A percentile compares a stretch with the other conserved stretches of the same genome.
Evolutionary conservation across 2,888 invertebrate genomes (phyloP).

Genomic region (Loripinus fragilis): DNA sequence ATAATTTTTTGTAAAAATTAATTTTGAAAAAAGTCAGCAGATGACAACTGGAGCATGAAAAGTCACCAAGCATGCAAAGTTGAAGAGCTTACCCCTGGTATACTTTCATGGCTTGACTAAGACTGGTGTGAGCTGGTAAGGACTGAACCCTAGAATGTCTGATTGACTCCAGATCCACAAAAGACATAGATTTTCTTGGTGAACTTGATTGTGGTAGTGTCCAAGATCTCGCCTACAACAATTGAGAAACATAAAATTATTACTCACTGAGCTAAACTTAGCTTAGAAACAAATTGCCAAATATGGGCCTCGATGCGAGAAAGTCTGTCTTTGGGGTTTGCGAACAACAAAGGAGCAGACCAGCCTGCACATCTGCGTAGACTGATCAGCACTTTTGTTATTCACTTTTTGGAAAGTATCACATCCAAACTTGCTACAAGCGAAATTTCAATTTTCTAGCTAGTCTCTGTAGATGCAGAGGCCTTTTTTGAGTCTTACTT

Average conservation of each 20-base stretch:
- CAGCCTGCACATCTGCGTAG: not conserved
- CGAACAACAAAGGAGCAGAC: not conserved
- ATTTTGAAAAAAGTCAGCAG: not conserved
- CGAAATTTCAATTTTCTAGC: too few species aligned
- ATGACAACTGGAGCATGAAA: too few species aligned
- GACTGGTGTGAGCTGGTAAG: conserved; percentile 46
- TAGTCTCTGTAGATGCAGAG: too few species aligned
- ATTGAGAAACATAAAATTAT: not conserved
- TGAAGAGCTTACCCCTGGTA: conserved; percentile 62
- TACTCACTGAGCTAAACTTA: too few species aligned
- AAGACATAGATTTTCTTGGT: conserved; percentile 64
- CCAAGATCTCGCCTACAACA: conserved; percentile 67
- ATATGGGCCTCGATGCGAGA: too few species aligned
- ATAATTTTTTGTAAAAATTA: too few species aligned
- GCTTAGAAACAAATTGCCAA: too few species aligned
- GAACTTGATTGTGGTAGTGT: conserved; percentile 61
- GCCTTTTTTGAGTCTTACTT: too few species aligned
- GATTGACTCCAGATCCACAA: conserved; percentile 53
- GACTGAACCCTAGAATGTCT: conserved; percentile 40
- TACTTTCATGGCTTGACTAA: conserved; percentile 63
- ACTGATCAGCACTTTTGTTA: not conserved
- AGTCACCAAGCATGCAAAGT: too few species aligned
- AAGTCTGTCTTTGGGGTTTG: not conserved
- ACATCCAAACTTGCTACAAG: too few species aligned
- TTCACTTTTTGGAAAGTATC: too few species aligned